Evolutionary conservation across 2,113 vertebrate genomes (phyloP).

Genomic region (Phalacrocorax carbo): DNA sequence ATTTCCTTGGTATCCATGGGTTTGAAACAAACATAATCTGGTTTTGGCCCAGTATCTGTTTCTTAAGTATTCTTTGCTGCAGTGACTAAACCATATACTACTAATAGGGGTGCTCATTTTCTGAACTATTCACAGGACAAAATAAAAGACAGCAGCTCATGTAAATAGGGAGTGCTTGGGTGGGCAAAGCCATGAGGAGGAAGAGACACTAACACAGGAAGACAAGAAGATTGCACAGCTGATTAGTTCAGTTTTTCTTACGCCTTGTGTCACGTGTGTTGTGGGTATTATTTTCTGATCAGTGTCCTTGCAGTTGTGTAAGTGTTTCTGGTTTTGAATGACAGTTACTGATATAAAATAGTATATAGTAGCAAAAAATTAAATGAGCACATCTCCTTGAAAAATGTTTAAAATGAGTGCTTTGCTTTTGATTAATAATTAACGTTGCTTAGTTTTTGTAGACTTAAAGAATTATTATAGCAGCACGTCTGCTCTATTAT

Average conservation of each 20-base stretch:
- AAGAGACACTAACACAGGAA: neutral
- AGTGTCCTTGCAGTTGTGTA: neutral
- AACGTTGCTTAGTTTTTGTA: slow-evolving; percentile 63
- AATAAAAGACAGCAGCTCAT: neutral
- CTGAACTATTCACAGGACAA: neutral
- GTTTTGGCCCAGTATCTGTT: neutral
- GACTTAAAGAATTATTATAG: slow-evolving; percentile 66
- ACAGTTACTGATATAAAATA: slow-evolving; percentile 29
- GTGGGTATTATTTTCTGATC: neutral
- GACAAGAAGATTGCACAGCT: neutral
- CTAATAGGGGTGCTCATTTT: neutral
- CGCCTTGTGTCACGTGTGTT: neutral
- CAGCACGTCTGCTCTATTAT: slow-evolving; percentile 13
- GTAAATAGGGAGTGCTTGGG: neutral
- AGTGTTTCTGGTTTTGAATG: slow-evolving; percentile 5
- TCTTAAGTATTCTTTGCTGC: neutral
- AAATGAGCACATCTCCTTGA: slow-evolving; percentile 43
- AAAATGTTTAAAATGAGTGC: slow-evolving; percentile 64
- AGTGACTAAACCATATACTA: neutral
- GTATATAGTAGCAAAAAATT: slow-evolving; percentile 49
- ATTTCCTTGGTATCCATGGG: neutral
- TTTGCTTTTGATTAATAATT: slow-evolving; percentile 76
- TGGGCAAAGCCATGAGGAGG: neutral
- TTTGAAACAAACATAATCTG: neutral
- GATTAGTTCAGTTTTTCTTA: neutral